phyloP scores from a whole-genome alignment of 2,113 vertebrate species.

The Thunnus maccoyii region DNA sequence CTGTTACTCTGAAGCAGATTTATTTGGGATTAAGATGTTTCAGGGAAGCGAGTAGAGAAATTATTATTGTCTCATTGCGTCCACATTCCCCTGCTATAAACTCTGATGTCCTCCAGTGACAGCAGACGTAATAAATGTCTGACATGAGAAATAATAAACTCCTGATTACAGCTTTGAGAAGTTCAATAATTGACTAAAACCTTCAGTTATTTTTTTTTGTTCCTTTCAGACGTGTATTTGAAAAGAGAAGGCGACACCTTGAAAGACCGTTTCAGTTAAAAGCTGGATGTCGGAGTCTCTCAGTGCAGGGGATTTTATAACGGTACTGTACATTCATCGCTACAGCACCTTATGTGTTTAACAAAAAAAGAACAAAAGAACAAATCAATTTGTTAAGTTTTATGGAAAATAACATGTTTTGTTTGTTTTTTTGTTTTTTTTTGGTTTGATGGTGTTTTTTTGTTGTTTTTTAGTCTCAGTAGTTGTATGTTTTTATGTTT shows the following conservation, averaged over 20 bases:
- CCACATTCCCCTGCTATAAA: constrained; percentile 24
- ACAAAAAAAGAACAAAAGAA: constrained; percentile 1
- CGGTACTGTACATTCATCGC: not conserved
- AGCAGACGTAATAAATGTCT: too few relatives aligned
- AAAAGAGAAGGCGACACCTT: not conserved
- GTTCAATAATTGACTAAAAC: not conserved
- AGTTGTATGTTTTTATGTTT: constrained; percentile 40
- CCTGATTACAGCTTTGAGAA: too few relatives aligned
- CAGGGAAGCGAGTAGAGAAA: not conserved
- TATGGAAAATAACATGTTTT: constrained; percentile 1
- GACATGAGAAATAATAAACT: not conserved
- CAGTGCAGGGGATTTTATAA: not conserved
- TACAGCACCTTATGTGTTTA: constrained; percentile 21
- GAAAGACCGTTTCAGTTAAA: not conserved
- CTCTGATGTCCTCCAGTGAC: not conserved
- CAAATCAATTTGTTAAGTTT: constrained; percentile 38
- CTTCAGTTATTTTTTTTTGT: constrained; percentile 20
- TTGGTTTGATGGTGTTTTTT: too few relatives aligned
- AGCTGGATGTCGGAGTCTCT: not conserved
- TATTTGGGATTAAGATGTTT: not conserved
- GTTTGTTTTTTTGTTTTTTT: not conserved
- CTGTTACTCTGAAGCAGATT: not conserved
- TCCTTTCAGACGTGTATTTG: not conserved
- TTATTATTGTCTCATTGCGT: not conserved
- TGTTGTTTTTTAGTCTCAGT: not conserved